Percentiles rank a stretch among this genome's conserved stretches.
These are phyloP conservation scores for Drosophila watanabei DNA, from an alignment of 1,140 invertebrate species.

Conservation along the genomic window DNA sequence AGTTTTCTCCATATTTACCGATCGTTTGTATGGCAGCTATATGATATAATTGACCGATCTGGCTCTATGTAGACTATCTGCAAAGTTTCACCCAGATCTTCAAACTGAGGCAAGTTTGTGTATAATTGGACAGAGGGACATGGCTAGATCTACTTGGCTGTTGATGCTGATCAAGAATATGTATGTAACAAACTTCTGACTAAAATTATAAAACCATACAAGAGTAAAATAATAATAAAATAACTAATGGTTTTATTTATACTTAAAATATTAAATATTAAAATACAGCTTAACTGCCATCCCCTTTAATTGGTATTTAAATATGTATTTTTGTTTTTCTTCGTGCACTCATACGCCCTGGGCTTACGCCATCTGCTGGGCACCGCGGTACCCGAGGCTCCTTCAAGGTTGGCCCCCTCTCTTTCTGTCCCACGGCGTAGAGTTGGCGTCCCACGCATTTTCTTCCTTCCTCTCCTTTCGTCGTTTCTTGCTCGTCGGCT, in stretches of 20 bases:
- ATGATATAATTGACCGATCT: no score
- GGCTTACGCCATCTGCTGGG: neutral
- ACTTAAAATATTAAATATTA: neutral
- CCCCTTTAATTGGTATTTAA: neutral
- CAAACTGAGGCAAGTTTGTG: no score
- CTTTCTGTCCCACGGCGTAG: conserved; percentile 32
- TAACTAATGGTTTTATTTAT: neutral
- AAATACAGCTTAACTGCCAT: neutral
- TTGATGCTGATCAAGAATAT: no score
- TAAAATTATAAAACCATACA: no score
- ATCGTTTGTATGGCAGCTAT: no score
- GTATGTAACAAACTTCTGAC: no score
- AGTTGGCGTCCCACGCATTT: conserved; percentile 62
- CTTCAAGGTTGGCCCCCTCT: conserved; percentile 53
- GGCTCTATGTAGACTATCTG: no score
- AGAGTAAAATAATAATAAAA: no score
- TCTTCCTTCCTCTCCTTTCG: conserved; percentile 32
- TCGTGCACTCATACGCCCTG: conserved; percentile 12
- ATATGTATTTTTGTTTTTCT: neutral
- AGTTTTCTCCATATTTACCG: no score
- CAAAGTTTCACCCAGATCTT: no score
- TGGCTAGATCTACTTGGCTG: no score
- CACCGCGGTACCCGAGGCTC: conserved; percentile 7
- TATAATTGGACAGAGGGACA: no score
- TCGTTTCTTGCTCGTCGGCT: conserved; percentile 24